Conservation (phyloP, 2,888 invertebrate genomes). For the Eristalinus sepulchralis region DNA sequence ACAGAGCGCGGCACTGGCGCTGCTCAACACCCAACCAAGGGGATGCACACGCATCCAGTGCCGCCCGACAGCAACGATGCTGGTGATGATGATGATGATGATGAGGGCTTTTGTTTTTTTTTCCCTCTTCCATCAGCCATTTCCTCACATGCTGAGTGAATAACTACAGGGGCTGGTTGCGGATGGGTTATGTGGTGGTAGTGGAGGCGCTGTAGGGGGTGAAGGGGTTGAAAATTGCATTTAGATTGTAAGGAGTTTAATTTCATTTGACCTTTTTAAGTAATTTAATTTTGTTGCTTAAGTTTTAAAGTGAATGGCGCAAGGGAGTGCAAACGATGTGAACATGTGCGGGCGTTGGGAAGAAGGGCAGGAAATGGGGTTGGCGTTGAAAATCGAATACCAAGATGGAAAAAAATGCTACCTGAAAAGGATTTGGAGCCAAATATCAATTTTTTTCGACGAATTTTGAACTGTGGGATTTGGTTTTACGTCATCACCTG, state of each 20-base stretch:
- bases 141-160: not conserved
- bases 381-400: too few relatives aligned
- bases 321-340: not conserved
- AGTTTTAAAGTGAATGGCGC: slow-evolving; percentile 52
- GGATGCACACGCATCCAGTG: slow-evolving; percentile 35
- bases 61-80: slow-evolving; percentile 17
- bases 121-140: not conserved
- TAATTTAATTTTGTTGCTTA: slow-evolving; percentile 66
- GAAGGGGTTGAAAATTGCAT: slow-evolving; percentile 59
- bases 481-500: too few relatives aligned
- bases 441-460: too few relatives aligned
- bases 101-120: not conserved
- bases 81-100: slow-evolving; percentile 33
- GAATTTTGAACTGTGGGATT: too few relatives aligned
- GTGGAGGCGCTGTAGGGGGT: slow-evolving; percentile 28
- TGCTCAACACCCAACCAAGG: not conserved
- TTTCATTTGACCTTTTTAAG: slow-evolving; percentile 68
- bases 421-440: too few relatives aligned
- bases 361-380: too few relatives aligned
- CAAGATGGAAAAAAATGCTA: too few relatives aligned
- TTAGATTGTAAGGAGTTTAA: slow-evolving; percentile 68
- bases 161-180: slow-evolving; percentile 8
- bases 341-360: not conserved
- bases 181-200: not conserved
- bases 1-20: not conserved